Conservation (phyloP, 2,113 vertebrate genomes). For the Murina feae region DNA sequence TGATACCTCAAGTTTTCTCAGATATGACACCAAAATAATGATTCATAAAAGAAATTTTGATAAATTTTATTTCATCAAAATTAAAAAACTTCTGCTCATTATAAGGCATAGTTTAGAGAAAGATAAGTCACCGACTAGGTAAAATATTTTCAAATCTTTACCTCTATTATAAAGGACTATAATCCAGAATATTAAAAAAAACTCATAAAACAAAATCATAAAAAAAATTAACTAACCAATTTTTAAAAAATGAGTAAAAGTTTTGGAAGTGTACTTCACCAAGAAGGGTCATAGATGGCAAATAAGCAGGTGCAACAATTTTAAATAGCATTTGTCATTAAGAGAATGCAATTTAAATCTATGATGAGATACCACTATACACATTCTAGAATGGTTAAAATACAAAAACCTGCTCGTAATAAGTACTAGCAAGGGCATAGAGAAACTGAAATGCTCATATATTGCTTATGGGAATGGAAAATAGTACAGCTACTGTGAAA, state of each 20-base stretch:
- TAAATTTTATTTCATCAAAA: background rate
- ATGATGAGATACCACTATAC: background rate
- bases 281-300: background rate
- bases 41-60: too few species aligned
- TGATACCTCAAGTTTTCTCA: background rate
- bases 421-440: background rate
- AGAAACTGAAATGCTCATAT: background rate
- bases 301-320: background rate
- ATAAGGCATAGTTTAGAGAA: background rate
- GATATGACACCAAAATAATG: background rate
- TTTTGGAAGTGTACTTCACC: background rate
- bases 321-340: background rate
- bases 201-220: background rate
- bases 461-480: too few species aligned
- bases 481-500: background rate
- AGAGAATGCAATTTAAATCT: background rate
- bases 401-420: background rate
- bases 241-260: background rate
- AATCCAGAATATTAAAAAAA: background rate
- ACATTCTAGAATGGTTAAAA: conserved; percentile 6
- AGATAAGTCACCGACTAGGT: background rate
- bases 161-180: background rate
- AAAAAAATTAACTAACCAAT: background rate
- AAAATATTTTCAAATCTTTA: background rate
- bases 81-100: background rate